These are phyloP conservation scores for Eilema sororculum DNA, from an alignment of 2,888 invertebrate species.

Conservation along the genomic window DNA sequence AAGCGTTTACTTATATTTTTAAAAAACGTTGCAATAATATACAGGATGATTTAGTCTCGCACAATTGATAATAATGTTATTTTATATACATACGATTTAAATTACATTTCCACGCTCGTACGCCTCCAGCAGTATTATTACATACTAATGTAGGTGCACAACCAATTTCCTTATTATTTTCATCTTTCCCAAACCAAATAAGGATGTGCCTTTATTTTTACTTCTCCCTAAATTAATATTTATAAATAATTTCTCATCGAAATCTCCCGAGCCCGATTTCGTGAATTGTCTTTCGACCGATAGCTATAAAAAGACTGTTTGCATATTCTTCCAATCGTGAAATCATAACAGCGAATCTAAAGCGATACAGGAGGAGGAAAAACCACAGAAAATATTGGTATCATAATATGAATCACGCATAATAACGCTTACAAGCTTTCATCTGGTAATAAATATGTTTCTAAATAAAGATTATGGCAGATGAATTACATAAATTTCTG, in stretches of 20 bases:
- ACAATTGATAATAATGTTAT: background rate
- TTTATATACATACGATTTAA: background rate
- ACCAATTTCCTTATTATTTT: background rate
- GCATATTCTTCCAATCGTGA: background rate
- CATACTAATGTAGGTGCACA: background rate
- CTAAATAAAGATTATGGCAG: background rate
- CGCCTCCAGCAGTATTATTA: background rate
- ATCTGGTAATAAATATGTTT: background rate
- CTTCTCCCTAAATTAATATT: slow-evolving; percentile 9
- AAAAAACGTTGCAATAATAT: too few relatives aligned
- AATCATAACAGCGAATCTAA: background rate
- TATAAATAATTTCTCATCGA: background rate
- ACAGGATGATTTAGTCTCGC: too few relatives aligned
- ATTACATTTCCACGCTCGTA: background rate
- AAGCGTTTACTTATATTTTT: too few relatives aligned
- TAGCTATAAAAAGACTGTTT: background rate
- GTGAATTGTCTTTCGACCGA: background rate
- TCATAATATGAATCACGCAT: slow-evolving; percentile 4
- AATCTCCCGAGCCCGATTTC: background rate
- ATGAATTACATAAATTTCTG: slow-evolving; percentile 4
- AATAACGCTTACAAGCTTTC: slow-evolving; percentile 1
- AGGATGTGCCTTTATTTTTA: background rate
- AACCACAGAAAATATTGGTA: background rate
- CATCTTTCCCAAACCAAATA: background rate
- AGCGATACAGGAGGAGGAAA: background rate